Evolutionary conservation across 2,888 invertebrate species (phyloP).

Genomic region (Lasioglossum leucozonium): DNA sequence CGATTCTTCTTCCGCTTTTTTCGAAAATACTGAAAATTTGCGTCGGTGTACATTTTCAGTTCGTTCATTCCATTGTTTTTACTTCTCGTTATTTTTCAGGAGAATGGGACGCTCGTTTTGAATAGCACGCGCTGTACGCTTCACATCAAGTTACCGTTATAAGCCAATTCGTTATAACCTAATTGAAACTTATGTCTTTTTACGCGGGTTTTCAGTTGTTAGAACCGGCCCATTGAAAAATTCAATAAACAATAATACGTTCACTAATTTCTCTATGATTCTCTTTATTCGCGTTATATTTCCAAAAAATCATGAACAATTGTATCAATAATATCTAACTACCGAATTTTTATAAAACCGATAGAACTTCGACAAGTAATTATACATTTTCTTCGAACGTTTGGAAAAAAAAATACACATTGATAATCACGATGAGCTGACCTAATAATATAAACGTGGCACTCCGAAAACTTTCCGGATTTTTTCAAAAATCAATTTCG

Average conservation of each 20-base stretch:
- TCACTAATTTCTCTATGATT: not conserved
- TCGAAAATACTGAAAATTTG: slow-evolving; percentile 6
- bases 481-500: too few relatives aligned
- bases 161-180: not conserved
- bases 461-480: too few relatives aligned
- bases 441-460: too few relatives aligned
- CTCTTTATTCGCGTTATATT: not conserved
- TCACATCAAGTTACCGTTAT: not conserved
- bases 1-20: slow-evolving; percentile 8
- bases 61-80: not conserved
- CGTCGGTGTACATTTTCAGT: not conserved
- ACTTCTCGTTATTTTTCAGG: not conserved
- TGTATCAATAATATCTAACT: too few relatives aligned
- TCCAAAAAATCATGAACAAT: not conserved
- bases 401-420: too few relatives aligned
- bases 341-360: too few relatives aligned
- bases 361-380: too few relatives aligned
- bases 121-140: not conserved
- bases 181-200: slow-evolving; percentile 2
- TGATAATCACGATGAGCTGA: too few relatives aligned
- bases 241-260: not conserved
- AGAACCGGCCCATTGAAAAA: not conserved
- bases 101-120: not conserved
- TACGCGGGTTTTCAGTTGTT: not conserved
- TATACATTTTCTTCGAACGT: too few relatives aligned